phyloP scores from a whole-genome alignment of 2,888 invertebrate species.

The Thecocarcelia acutangulata region DNA sequence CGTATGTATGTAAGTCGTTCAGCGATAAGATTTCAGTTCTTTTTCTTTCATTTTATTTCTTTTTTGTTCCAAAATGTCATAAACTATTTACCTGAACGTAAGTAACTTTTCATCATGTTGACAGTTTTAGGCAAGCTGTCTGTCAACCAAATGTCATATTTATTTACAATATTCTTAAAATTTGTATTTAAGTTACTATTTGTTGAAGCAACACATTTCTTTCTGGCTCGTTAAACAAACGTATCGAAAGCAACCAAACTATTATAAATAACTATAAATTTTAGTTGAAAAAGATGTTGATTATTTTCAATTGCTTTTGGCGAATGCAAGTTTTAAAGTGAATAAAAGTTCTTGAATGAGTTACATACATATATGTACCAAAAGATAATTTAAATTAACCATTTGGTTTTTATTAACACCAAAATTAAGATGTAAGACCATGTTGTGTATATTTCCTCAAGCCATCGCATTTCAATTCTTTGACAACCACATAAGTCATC shows the following conservation, averaged over 20 bases:
- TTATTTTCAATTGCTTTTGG: slow-evolving; percentile 8
- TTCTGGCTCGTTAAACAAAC: slow-evolving; percentile 35
- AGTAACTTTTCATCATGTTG: slow-evolving; percentile 36
- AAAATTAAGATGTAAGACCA: no score
- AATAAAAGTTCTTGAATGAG: neutral
- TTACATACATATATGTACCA: no score
- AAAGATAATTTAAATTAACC: no score
- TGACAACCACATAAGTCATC: no score
- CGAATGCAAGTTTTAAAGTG: neutral
- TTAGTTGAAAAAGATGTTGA: neutral
- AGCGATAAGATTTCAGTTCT: slow-evolving; percentile 57
- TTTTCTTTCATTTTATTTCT: neutral
- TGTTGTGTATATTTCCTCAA: no score
- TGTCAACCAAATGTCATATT: slow-evolving; percentile 66
- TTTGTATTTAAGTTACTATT: slow-evolving; percentile 9
- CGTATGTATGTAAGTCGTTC: neutral
- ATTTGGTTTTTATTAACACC: no score
- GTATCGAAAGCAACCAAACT: slow-evolving; percentile 61
- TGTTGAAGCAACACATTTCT: slow-evolving; percentile 3
- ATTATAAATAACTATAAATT: slow-evolving; percentile 69
- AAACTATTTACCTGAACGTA: slow-evolving; percentile 48
- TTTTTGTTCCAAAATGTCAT: slow-evolving; percentile 33
- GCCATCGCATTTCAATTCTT: no score
- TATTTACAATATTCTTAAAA: slow-evolving; percentile 44
- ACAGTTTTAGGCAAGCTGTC: slow-evolving; percentile 70